Conservation (phyloP, 2,113 vertebrate species). For the Silurus asotus region DNA sequence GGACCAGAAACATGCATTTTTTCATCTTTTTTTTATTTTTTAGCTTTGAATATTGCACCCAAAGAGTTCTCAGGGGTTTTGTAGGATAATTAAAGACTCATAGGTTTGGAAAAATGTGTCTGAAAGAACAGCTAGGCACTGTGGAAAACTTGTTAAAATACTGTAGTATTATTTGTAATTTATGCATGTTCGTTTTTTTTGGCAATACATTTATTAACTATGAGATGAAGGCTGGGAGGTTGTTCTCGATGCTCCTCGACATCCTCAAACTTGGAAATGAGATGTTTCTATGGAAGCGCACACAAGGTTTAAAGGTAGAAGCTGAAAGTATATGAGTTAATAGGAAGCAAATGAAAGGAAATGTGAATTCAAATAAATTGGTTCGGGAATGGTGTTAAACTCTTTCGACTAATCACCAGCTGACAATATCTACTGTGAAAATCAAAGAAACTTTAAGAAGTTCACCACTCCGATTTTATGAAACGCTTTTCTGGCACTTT, state of each 20-base stretch:
- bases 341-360: not conserved
- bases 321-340: not conserved
- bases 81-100: not conserved
- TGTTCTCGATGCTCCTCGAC: not conserved
- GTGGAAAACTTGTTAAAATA: too few relatives aligned
- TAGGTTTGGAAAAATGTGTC: not conserved
- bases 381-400: not conserved
- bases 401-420: not conserved
- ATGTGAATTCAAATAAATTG: not conserved
- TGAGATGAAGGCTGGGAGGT: not conserved
- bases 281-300: not conserved
- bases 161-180: too few relatives aligned
- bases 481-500: not conserved
- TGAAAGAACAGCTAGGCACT: not conserved
- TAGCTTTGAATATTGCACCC: not conserved
- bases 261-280: not conserved
- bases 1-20: not conserved
- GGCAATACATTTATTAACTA: not conserved
- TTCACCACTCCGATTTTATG: not conserved
- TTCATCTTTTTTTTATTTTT: too few relatives aligned
- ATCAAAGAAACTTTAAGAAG: not conserved
- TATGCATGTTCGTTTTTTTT: too few relatives aligned
- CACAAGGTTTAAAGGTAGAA: not conserved
- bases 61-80: not conserved
- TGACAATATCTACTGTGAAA: not conserved